Evolutionary conservation across 2,888 invertebrate genomes (phyloP).

Genomic region (Lissonota sp.): DNA sequence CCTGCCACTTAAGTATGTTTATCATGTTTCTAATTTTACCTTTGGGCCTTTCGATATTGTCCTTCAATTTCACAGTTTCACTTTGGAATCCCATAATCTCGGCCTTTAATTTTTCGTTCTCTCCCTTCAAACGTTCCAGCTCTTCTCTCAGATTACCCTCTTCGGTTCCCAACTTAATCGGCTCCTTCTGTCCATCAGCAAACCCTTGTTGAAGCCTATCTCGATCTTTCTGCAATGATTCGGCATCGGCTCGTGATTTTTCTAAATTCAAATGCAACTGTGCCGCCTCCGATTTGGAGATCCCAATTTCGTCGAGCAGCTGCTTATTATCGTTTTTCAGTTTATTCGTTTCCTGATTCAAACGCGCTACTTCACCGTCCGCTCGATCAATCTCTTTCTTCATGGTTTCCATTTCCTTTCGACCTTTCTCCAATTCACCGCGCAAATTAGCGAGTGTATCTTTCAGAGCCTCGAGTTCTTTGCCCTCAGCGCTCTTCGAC

Average conservation of each 20-base stretch:
- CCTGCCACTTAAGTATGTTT: too few species aligned
- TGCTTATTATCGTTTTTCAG: slow-evolving; percentile 57
- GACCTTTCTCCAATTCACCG: slow-evolving; percentile 60
- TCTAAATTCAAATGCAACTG: slow-evolving; percentile 58
- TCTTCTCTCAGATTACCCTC: slow-evolving; percentile 52
- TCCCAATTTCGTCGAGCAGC: slow-evolving; percentile 54
- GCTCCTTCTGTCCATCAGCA: slow-evolving; percentile 19
- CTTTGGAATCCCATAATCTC: slow-evolving; percentile 44
- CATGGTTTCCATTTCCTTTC: slow-evolving; percentile 63
- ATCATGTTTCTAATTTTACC: slow-evolving; percentile 13
- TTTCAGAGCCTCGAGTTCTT: slow-evolving; percentile 64
- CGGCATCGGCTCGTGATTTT: slow-evolving; percentile 56
- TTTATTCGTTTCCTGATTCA: slow-evolving; percentile 58
- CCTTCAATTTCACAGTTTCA: slow-evolving; percentile 45
- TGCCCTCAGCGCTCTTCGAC: slow-evolving; percentile 53
- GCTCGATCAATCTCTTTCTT: slow-evolving; percentile 54
- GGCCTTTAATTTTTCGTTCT: slow-evolving; percentile 60
- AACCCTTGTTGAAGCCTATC: slow-evolving; percentile 40
- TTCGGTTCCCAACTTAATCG: slow-evolving; percentile 32
- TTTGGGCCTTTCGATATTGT: slow-evolving; percentile 26
- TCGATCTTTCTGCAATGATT: slow-evolving; percentile 53
- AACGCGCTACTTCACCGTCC: slow-evolving; percentile 49
- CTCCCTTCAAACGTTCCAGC: slow-evolving; percentile 48
- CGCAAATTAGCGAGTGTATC: slow-evolving; percentile 65
- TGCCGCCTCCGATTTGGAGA: slow-evolving; percentile 58